Evolutionary conservation across 2,113 vertebrate genomes (phyloP).

Genomic region (Mesoclemmys tuberculata): DNA sequence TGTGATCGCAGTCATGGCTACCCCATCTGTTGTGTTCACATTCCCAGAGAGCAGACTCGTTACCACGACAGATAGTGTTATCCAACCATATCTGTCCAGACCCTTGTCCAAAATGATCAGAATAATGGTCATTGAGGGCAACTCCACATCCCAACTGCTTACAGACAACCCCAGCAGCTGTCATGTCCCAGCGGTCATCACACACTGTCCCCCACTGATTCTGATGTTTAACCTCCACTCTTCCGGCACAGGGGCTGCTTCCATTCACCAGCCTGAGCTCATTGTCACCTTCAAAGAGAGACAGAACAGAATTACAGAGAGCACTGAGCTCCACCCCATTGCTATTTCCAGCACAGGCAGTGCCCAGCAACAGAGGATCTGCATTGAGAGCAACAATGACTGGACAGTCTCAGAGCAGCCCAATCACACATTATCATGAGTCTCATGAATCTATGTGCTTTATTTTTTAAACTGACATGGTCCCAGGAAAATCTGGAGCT

Average conservation of each 20-base stretch:
- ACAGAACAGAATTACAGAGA: no score
- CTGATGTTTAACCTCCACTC: slow-evolving; percentile 60
- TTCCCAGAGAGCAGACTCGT: background rate
- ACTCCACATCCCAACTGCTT: slow-evolving; percentile 24
- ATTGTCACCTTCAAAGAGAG: slow-evolving; percentile 17
- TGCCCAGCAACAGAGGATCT: no score
- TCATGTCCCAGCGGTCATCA: background rate
- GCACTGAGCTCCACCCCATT: background rate
- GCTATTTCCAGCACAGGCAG: no score
- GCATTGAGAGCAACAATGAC: no score
- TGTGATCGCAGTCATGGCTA: slow-evolving; percentile 15
- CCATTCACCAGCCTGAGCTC: slow-evolving; percentile 39
- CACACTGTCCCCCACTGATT: slow-evolving; percentile 65
- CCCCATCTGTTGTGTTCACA: slow-evolving; percentile 8
- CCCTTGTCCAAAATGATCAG: slow-evolving; percentile 17
- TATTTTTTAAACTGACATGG: no score
- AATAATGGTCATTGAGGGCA: background rate
- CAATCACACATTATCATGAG: no score
- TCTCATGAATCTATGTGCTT: no score
- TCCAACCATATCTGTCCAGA: slow-evolving; percentile 54
- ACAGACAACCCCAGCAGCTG: background rate
- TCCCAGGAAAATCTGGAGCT: no score
- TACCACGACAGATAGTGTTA: slow-evolving; percentile 52
- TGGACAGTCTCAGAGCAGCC: no score
- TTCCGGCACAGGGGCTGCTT: slow-evolving; percentile 25